A percentile compares a stretch with the other conserved stretches of the same genome.
Conservation (phyloP, 64 coral and sea anemone species). For the Hydrozoanthus tunicans region DNA sequence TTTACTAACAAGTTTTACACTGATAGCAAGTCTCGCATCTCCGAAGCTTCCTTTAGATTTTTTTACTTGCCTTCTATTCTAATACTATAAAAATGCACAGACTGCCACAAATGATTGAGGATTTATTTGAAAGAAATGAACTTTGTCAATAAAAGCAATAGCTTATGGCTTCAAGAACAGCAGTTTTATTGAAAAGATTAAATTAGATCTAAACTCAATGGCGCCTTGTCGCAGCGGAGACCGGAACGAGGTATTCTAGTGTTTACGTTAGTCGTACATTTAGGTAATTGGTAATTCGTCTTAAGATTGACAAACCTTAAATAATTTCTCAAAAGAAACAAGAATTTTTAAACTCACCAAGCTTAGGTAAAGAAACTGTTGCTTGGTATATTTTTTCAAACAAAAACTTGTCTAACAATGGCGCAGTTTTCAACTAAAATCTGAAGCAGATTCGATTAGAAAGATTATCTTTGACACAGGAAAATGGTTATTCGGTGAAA, state of each 20-base stretch:
- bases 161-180: slow-evolving; percentile 9
- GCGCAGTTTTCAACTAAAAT: too few species aligned
- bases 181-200: slow-evolving; percentile 48
- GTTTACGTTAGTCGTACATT: slow-evolving; percentile 32
- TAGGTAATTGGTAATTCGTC: neutral
- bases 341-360: neutral
- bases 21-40: neutral
- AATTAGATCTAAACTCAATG: slow-evolving; percentile 26
- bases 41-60: neutral
- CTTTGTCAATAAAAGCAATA: slow-evolving; percentile 21
- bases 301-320: neutral
- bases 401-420: too few species aligned
- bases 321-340: neutral
- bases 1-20: neutral
- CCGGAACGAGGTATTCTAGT: neutral
- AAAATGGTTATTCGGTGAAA: neutral
- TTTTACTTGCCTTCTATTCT: neutral
- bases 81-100: neutral
- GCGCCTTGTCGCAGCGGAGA: slow-evolving; percentile 13
- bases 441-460: too few species aligned
- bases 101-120: neutral
- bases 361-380: neutral
- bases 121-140: neutral
- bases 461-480: neutral
- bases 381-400: too few species aligned